Conservation (phyloP, 2,888 invertebrate genomes). For the Oxystoma pomonae region DNA sequence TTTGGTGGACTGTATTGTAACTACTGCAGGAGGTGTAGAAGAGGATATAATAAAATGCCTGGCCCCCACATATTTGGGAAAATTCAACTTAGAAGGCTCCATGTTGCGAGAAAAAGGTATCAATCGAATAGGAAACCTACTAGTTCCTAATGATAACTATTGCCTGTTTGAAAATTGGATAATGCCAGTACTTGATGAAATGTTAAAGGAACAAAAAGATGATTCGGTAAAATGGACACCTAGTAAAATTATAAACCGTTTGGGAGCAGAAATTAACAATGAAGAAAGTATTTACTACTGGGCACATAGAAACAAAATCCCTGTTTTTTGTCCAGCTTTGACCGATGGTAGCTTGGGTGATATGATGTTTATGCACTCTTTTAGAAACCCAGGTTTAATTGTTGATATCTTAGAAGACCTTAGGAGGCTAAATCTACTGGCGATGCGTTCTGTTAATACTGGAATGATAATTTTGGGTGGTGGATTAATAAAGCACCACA, state of each 20-base stretch:
- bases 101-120: constrained; percentile 79
- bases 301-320: constrained; percentile 95
- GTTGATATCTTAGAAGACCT: constrained; percentile 90
- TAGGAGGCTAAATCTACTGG: constrained; percentile 85
- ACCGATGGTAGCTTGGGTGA: constrained; percentile 98
- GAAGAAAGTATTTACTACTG: constrained; percentile 93
- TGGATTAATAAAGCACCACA: constrained; percentile 97
- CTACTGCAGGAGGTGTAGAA: constrained; percentile 97
- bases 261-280: constrained; percentile 90
- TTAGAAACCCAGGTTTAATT: constrained; percentile 84
- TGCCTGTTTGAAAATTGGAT: constrained; percentile 94
- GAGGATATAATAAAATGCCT: constrained; percentile 99
- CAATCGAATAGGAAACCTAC: constrained; percentile 81
- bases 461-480: constrained; percentile 97
- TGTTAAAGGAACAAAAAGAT: constrained; percentile 81
- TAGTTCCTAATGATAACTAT: constrained; percentile 98
- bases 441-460: constrained; percentile 87
- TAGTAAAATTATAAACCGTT: constrained; percentile 73
- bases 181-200: constrained; percentile 85
- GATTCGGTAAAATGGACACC: constrained; percentile 78
- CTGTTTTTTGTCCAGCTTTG: constrained; percentile 94
- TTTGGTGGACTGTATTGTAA: constrained; percentile 91
- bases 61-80: constrained; percentile 90
- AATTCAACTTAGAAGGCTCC: constrained; percentile 80
- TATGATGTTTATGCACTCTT: constrained; percentile 99